These are phyloP conservation scores for Mastomys coucha DNA, from an alignment of 2,113 vertebrate genomes.

Conservation along the genomic window DNA sequence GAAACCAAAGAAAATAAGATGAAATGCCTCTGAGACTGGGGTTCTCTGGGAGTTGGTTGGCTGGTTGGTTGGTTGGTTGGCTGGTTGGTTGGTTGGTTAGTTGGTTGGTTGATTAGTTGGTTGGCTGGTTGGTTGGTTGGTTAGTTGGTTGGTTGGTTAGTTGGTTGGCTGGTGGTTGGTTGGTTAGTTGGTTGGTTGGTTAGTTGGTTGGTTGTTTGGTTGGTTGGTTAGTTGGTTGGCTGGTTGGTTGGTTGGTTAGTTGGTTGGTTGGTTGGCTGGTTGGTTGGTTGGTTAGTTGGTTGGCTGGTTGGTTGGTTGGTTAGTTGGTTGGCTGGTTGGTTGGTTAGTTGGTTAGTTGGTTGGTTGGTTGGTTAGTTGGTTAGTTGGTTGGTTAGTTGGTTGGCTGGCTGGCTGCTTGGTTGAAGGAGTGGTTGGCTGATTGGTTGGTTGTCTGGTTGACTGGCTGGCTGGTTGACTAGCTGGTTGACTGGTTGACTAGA, in stretches of 20 bases:
- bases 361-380: background rate
- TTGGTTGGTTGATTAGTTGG: fast-evolving
- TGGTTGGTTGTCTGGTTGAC: background rate
- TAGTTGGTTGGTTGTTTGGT: background rate
- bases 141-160: background rate
- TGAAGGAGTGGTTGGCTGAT: too few relatives aligned
- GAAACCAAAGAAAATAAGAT: background rate
- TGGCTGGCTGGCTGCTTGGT: background rate
- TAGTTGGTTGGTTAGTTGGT: background rate
- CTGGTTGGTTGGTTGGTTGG: background rate
- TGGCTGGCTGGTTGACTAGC: background rate
- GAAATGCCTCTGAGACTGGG: background rate
- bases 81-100: background rate
- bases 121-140: fast-evolving
- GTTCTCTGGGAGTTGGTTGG: background rate
- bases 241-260: too few relatives aligned
- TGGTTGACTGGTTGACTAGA: background rate
- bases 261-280: background rate
- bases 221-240: background rate
- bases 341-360: background rate
- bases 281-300: background rate
- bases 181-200: background rate
- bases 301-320: background rate
- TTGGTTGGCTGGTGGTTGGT: background rate
- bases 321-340: background rate